These are phyloP conservation scores for Glyphotaelius pellucidus DNA, from an alignment of 2,888 invertebrate species.

Conservation along the genomic window DNA sequence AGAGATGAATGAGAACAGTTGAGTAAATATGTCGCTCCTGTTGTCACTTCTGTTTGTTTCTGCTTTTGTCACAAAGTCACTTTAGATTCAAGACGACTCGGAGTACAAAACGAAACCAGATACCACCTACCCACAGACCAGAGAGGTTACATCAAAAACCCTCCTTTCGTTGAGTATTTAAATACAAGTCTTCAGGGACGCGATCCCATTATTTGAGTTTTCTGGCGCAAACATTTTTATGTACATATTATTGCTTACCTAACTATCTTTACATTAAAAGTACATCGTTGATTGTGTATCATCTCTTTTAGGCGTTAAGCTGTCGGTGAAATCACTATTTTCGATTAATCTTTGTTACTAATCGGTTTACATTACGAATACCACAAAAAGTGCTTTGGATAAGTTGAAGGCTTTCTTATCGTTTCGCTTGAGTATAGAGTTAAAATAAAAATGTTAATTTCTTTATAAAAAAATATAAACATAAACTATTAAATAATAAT, in stretches of 20 bases:
- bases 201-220: not conserved
- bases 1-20: constrained; percentile 19
- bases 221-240: not conserved
- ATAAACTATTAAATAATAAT: too few species aligned
- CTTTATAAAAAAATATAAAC: too few species aligned
- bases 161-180: constrained; percentile 43
- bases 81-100: not conserved
- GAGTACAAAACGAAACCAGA: constrained; percentile 8
- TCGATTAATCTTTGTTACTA: too few species aligned
- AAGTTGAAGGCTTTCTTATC: too few species aligned
- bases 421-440: too few species aligned
- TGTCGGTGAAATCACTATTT: too few species aligned
- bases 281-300: not conserved
- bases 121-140: not conserved
- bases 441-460: too few species aligned
- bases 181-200: constrained; percentile 3
- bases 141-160: constrained; percentile 32
- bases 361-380: too few species aligned
- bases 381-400: too few species aligned
- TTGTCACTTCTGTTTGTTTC: not conserved
- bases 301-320: too few species aligned
- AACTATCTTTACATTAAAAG: not conserved
- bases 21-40: constrained; percentile 25
- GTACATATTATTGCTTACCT: not conserved
- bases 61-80: constrained; percentile 19